Evolutionary conservation across 1,140 invertebrate genomes (phyloP), one percentile per base, ranked within the genome.

Genomic region (Gonatopus flavifemur): DNA sequence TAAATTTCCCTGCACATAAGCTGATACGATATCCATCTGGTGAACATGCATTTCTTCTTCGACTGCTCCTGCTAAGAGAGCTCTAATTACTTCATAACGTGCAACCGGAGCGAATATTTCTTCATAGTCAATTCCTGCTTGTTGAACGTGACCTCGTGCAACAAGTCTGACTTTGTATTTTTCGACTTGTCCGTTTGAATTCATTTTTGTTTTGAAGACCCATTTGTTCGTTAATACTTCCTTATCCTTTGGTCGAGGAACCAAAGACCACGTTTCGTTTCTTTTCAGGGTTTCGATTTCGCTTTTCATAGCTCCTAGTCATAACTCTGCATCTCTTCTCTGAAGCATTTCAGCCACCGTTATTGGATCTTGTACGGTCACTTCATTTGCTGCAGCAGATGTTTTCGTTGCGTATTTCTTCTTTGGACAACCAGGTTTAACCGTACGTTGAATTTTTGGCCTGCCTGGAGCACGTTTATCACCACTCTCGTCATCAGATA

Each of bases 141-240:
- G 24, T 61, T 70, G 57, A 30, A 40, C 28, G 41, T 64, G 38
- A 39, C 67, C 59, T 58, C 69, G 62, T 9, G 70, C 67, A 1
- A 80, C 68, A 24, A 79, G 57, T 37, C 72, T 55, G 1, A 78
- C 77, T 47, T 77, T 72, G 15, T 61, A 72, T 37, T 40, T 53
- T 15, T 49, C 57, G 3, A 63, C 40, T 3, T 45, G 15, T 12
- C 58, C 30, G 41, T 57, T 56, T 51, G 61, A 30, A 38, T 60
- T 37, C 33, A 44, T 49, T 42, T 71, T 72, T 7, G 68, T 53
- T n/a, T 65, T 57, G 28, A 71, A 75, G 0, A 73, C 59, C 67
- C 70, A 72, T 50, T 59, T 68, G 19, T 59, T 67, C 13, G 49
- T 49, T 10, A 74, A 64, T 7, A 57, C n/a, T 44, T 64, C 68